Evolutionary conservation across 2,888 invertebrate species (phyloP), one percentile per base, ranked within the genome.

Genomic region (Lasioglossum calceatum): DNA sequence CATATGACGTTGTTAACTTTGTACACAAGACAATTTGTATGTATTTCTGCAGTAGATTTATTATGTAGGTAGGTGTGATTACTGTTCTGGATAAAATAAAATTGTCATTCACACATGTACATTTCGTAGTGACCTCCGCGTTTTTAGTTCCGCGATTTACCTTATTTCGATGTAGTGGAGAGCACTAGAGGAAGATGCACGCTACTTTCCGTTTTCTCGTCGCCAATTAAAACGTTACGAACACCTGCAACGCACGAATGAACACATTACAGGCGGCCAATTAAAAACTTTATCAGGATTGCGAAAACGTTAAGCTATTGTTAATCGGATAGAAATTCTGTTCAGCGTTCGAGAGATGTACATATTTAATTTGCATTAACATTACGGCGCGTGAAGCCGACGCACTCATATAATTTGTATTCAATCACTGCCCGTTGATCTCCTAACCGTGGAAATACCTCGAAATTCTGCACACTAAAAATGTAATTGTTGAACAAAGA

Each of bases 291-390:
- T 7, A 70, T 39, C 39, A 39, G 39, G 4, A 39, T 39, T 36
- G 23, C 39, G 67, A 70, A 70, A 39, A 4, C 70, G 70, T 70
- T 70, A 70, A 39, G 39, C 70, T 70, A 39, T 70, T 39, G 23
- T 70, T 70, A 70, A 70, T 36, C 36, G 70, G 39, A 12, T 23
- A 70, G 23, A 23, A 70, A 23, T 70, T 70, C 10, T 70, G 12
- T 70, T 23, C 12, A 23, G 3, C 39, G 39, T 70, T 23, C 12
- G 23, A 70, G 70, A 12, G 23, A 23, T 5, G 36, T 19, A 19
- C 36, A 23, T 39, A 19, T 36, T 39, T 67, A 19, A 67, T 36
- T 67, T 19, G 2, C 32, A 36, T 67, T 67, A 64, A 64, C 7
- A 32, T 32, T 64, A 32, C 32, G 16, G 7, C 7, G 16, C 64